Conservation (phyloP, 2,797 vertebrate genomes). For the Pteronotus mesoamericanus region DNA sequence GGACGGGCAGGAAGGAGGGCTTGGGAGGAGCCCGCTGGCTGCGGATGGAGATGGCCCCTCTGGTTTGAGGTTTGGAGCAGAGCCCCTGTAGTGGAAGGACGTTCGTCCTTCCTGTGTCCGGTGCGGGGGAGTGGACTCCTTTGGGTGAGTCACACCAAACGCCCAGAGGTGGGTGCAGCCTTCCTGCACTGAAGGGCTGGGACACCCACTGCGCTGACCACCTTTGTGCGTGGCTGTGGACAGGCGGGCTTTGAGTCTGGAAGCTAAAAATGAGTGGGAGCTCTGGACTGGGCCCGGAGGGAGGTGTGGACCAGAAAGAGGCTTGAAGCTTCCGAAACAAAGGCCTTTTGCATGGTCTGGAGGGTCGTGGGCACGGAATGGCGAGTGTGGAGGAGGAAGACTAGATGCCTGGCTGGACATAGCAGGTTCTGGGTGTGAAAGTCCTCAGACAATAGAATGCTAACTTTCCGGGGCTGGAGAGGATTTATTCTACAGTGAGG, state of each 20-base stretch:
- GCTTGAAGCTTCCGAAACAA: constrained; percentile 2
- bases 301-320: constrained; percentile 28
- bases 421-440: not conserved
- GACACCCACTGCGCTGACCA: not conserved
- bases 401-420: not conserved
- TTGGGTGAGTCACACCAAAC: constrained; percentile 47
- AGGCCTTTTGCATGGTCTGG: not conserved
- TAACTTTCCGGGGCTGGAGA: not conserved
- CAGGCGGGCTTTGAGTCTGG: not conserved
- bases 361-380: not conserved
- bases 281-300: not conserved
- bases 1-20: not conserved
- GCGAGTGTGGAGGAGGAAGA: not conserved
- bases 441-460: not conserved
- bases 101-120: constrained; percentile 54
- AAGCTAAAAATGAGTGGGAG: constrained; percentile 39
- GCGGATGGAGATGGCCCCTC: not conserved
- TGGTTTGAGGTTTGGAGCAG: constrained; percentile 42
- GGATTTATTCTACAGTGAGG: not conserved
- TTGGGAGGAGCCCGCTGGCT: not conserved
- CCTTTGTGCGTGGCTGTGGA: not conserved
- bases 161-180: constrained; percentile 60
- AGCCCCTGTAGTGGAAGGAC: not conserved
- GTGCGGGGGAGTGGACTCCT: constrained; percentile 57
- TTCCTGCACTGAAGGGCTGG: constrained; percentile 43